Percentiles rank a stretch among this genome's conserved stretches.
phyloP scores from a whole-genome alignment of 2,888 invertebrate species.

The Geotrupes spiniger region DNA sequence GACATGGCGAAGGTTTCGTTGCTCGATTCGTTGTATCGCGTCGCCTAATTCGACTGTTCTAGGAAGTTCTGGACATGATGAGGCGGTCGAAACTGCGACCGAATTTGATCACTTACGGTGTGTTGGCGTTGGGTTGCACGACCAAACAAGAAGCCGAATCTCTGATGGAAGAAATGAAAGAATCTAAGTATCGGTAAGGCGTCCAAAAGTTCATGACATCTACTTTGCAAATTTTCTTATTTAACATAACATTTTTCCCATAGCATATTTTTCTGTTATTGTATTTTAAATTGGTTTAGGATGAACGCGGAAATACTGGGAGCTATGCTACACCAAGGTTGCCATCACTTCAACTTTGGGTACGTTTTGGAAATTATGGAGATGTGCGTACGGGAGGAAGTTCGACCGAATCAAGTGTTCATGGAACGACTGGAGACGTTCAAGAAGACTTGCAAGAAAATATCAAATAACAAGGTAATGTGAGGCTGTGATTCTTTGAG shows the following conservation, averaged over 20 bases:
- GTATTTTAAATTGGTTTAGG: slow-evolving; percentile 46
- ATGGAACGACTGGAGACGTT: slow-evolving; percentile 63
- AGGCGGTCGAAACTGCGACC: slow-evolving; percentile 57
- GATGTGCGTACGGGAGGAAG: slow-evolving; percentile 57
- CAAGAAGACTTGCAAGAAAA: slow-evolving; percentile 55
- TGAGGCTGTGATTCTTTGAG: too few species aligned
- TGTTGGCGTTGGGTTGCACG: slow-evolving; percentile 75
- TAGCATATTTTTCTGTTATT: too few species aligned
- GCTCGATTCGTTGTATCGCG: too few species aligned
- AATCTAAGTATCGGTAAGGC: slow-evolving; percentile 60
- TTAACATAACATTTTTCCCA: too few species aligned
- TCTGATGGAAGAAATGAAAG: slow-evolving; percentile 69
- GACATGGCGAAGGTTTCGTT: slow-evolving; percentile 70
- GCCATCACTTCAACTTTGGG: slow-evolving; percentile 57
- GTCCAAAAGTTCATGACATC: too few species aligned
- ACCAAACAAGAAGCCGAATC: slow-evolving; percentile 61
- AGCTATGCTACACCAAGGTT: slow-evolving; percentile 67
- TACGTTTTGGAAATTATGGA: slow-evolving; percentile 71
- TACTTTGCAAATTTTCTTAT: too few species aligned
- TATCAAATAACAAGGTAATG: slow-evolving; percentile 54
- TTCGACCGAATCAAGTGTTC: slow-evolving; percentile 62
- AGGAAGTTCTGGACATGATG: slow-evolving; percentile 60
- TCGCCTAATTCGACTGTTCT: slow-evolving; percentile 1
- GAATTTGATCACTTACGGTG: slow-evolving; percentile 83
- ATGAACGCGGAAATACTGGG: slow-evolving; percentile 74